Evolutionary conservation across 2,113 vertebrate genomes (phyloP).

Genomic region (Leptodactylus fuscus): DNA sequence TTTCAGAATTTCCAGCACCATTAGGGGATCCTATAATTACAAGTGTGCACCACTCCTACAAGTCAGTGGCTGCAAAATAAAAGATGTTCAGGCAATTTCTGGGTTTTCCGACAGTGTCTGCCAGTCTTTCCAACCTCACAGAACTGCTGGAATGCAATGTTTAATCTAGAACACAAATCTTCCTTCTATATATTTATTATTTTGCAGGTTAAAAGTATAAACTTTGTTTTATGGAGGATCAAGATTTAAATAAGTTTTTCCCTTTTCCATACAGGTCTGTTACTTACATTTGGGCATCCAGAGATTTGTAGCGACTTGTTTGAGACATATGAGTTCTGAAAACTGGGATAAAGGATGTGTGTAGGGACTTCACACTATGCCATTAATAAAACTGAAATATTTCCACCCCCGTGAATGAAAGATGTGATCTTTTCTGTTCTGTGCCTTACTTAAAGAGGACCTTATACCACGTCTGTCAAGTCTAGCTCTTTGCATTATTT

Average conservation of each 20-base stretch:
- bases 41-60: conserved; percentile 39
- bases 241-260: not conserved
- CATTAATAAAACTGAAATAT: too few species aligned
- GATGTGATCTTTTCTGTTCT: too few species aligned
- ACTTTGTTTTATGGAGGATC: not conserved
- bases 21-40: conserved; percentile 54
- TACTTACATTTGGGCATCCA: not conserved
- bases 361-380: too few species aligned
- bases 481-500: too few species aligned
- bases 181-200: not conserved
- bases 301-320: not conserved
- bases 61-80: conserved; percentile 33
- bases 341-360: too few species aligned
- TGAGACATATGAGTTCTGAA: too few species aligned
- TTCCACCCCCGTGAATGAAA: too few species aligned
- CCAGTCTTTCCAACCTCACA: conserved; percentile 49
- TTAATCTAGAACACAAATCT: not conserved
- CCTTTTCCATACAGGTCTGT: not conserved
- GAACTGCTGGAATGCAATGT: not conserved
- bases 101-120: conserved; percentile 33
- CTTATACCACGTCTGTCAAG: too few species aligned
- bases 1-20: conserved; percentile 54
- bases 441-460: too few species aligned
- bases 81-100: conserved; percentile 24
- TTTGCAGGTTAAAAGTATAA: not conserved